Evolutionary conservation across 2,113 vertebrate genomes (phyloP).

Genomic region (Ellobius talpinus): DNA sequence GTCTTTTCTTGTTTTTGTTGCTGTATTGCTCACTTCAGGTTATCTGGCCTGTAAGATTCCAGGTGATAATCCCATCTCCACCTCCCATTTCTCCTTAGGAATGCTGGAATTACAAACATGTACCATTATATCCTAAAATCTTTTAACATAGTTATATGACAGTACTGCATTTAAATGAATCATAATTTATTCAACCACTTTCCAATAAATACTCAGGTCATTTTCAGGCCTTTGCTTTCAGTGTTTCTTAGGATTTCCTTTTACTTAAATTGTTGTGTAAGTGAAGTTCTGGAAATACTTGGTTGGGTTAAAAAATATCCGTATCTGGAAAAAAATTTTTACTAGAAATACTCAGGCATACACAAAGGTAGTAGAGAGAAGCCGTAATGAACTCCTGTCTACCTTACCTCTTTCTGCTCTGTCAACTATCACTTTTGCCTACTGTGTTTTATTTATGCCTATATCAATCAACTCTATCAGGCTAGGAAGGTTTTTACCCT

Average conservation of each 20-base stretch:
- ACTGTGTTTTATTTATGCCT: not conserved
- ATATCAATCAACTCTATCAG: not conserved
- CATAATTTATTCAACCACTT: not conserved
- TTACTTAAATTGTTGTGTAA: not conserved
- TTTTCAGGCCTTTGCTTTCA: not conserved
- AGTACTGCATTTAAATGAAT: not conserved
- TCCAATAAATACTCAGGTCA: not conserved
- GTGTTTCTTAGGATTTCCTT: not conserved
- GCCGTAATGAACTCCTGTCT: not conserved
- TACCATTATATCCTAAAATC: not conserved
- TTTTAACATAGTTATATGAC: not conserved
- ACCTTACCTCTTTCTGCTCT: not conserved
- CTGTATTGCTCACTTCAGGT: not conserved
- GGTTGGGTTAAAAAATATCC: not conserved
- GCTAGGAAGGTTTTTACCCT: not conserved
- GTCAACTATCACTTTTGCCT: not conserved
- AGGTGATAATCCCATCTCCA: no score
- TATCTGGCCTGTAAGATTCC: not conserved
- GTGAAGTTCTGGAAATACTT: slow-evolving; percentile 7
- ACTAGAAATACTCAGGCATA: slow-evolving; percentile 14
- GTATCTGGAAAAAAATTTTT: not conserved
- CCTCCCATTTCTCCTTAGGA: not conserved
- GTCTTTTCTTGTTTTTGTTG: not conserved
- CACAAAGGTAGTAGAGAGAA: not conserved
- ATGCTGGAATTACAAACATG: not conserved